A percentile compares a stretch with the other conserved stretches of the same genome.
These are phyloP conservation scores for Sphaerophoria rueppellii DNA, from an alignment of 2,888 invertebrate species.

Conservation along the genomic window DNA sequence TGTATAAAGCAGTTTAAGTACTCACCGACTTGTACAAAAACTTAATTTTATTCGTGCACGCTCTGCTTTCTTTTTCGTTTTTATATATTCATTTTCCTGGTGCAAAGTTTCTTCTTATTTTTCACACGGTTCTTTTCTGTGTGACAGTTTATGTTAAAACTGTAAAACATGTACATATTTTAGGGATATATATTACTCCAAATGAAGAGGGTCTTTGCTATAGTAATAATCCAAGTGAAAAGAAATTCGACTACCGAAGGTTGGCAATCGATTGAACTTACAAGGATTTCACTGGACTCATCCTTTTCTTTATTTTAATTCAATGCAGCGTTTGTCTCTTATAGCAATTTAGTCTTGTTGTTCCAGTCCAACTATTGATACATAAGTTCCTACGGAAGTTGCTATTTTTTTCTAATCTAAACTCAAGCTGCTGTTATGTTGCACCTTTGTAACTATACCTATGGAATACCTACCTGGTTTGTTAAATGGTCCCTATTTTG, in stretches of 20 bases:
- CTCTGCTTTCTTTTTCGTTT: too few species aligned
- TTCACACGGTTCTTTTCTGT: too few species aligned
- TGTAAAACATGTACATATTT: not conserved
- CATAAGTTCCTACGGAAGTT: constrained; percentile 60
- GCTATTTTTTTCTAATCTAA: constrained; percentile 44
- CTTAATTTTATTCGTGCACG: too few species aligned
- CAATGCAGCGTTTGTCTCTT: constrained; percentile 37
- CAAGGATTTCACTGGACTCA: constrained; percentile 20
- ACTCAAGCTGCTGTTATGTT: constrained; percentile 58
- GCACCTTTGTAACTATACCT: not conserved
- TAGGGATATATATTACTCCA: constrained; percentile 35
- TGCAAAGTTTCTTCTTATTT: too few species aligned
- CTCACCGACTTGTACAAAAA: too few species aligned
- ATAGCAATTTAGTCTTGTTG: constrained; percentile 55
- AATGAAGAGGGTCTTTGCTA: constrained; percentile 46
- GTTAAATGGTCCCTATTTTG: constrained; percentile 37
- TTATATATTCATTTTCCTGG: too few species aligned
- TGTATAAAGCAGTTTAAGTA: too few species aligned
- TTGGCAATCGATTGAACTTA: constrained; percentile 42
- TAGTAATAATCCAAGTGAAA: constrained; percentile 1
- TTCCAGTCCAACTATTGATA: constrained; percentile 33
- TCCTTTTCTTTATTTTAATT: constrained; percentile 8
- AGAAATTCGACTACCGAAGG: constrained; percentile 36
- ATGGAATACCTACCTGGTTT: constrained; percentile 49
- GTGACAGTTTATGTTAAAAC: too few species aligned